Evolutionary conservation across 2,888 invertebrate genomes (phyloP).

Genomic region (Corbicula japonica): DNA sequence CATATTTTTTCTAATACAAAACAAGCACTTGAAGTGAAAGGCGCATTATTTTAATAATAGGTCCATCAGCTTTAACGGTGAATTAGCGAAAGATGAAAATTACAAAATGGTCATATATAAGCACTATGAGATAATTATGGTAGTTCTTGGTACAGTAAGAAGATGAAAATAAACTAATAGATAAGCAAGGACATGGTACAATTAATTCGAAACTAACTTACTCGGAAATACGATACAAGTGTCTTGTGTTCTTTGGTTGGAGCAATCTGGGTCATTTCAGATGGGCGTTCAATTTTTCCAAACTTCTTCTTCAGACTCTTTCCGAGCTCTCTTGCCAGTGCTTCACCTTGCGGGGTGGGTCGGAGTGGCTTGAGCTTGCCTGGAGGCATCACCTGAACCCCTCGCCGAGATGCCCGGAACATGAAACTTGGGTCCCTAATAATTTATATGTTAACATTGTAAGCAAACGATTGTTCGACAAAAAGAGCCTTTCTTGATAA

Average conservation of each 20-base stretch:
- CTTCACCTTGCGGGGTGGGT: slow-evolving; percentile 42
- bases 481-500: no score
- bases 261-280: slow-evolving; percentile 39
- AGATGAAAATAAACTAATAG: no score
- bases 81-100: no score
- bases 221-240: slow-evolving; percentile 67
- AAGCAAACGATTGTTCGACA: not conserved
- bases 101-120: no score
- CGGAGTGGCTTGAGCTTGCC: slow-evolving; percentile 26
- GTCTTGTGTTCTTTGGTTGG: slow-evolving; percentile 57
- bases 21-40: no score
- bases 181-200: no score
- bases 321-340: slow-evolving; percentile 48
- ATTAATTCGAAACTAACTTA: no score
- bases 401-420: slow-evolving; percentile 27
- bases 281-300: slow-evolving; percentile 36
- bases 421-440: slow-evolving; percentile 12
- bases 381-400: slow-evolving; percentile 36
- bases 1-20: no score
- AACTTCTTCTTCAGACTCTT: slow-evolving; percentile 61
- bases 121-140: no score
- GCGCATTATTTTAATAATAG: no score
- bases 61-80: no score
- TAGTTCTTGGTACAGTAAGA: no score
- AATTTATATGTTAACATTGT: not conserved